Evolutionary conservation across 2,113 vertebrate species (phyloP), one percentile per base, ranked within the genome.

Genomic region (Saccopteryx leptura): DNA sequence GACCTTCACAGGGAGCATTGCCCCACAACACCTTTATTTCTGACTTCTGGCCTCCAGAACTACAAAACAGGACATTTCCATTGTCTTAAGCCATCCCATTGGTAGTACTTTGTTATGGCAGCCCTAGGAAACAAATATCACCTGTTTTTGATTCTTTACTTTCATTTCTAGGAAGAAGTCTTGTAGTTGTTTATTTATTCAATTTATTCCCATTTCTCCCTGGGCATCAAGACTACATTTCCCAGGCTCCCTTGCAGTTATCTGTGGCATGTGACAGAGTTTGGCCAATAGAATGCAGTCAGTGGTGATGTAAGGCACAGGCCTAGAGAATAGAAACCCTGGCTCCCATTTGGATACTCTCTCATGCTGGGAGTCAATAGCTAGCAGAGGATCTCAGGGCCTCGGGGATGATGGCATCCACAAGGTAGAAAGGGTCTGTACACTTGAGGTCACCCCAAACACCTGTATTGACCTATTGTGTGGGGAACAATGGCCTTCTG

Each of bases 61-160:
- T 1, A 0, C 2, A 56, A 56, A 13, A 23, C 9, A 0, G 24
- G 1, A 28, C 2, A 6, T 19, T n/a, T 28, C 66, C 26, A 9
- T 13, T 23, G 4, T 5, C 33, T 14, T 7, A 28, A n/a, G 58
- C 6, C 66, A 17, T 9, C 74, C n/a, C 0, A 3, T 66, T 65
- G 24, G 9, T 66, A 15, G 10, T 0, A 2, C 26, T 58, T 66
- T 74, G 26, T 33, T 19, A 26, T 1, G 4, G 14, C 19, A 46
- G n/a, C 60, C 50, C 10, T 48, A n/a, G 68, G 11, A 7, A 23
- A 83, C 12, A 0, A 58, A n/a, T 5, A 18, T 7, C 52, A 18
- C 54, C 8, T 46, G 31, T 72, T 48, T 39, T 18, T 10, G 21
- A 13, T 21, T 61, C 52, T 31, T 74, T 50, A 19, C 39, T 52